Conservation (phyloP, 2,888 invertebrate species). For the Lasioglossum zephyrum region DNA sequence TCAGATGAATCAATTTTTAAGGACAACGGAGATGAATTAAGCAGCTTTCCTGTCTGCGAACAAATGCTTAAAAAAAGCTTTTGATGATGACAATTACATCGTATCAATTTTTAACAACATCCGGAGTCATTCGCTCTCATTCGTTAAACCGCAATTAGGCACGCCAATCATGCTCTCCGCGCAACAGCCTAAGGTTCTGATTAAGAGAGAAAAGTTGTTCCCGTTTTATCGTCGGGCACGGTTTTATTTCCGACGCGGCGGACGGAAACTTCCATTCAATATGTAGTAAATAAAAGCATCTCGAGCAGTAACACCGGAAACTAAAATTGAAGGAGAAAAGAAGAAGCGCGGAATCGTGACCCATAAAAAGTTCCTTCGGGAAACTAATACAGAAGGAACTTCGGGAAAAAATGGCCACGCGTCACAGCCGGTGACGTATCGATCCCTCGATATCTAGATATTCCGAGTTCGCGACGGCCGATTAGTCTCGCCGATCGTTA, state of each 20-base stretch:
- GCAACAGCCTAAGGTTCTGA: background rate
- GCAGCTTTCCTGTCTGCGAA: too few relatives aligned
- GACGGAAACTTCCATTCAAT: background rate
- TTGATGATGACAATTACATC: background rate
- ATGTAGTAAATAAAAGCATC: constrained; percentile 25
- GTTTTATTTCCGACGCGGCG: background rate
- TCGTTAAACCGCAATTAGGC: background rate
- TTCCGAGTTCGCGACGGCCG: constrained; percentile 39
- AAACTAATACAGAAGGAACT: constrained; percentile 50
- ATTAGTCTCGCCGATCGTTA: constrained; percentile 42
- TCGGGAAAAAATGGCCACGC: constrained; percentile 39
- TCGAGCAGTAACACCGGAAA: background rate
- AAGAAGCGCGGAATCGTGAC: constrained; percentile 43
- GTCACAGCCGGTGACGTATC: constrained; percentile 47
- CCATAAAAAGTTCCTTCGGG: constrained; percentile 55
- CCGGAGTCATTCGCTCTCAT: background rate
- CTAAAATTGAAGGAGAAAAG: constrained; percentile 2
- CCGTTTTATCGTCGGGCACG: background rate
- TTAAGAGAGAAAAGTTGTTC: background rate
- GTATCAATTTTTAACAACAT: too few relatives aligned
- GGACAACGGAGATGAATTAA: too few relatives aligned
- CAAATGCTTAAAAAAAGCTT: too few relatives aligned
- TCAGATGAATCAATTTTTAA: too few relatives aligned
- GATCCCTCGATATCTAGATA: constrained; percentile 42
- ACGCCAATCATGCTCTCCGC: background rate